Evolutionary conservation across 2,113 vertebrate species (phyloP), one percentile per base, ranked within the genome.

Genomic region (Entelurus aequoreus): DNA sequence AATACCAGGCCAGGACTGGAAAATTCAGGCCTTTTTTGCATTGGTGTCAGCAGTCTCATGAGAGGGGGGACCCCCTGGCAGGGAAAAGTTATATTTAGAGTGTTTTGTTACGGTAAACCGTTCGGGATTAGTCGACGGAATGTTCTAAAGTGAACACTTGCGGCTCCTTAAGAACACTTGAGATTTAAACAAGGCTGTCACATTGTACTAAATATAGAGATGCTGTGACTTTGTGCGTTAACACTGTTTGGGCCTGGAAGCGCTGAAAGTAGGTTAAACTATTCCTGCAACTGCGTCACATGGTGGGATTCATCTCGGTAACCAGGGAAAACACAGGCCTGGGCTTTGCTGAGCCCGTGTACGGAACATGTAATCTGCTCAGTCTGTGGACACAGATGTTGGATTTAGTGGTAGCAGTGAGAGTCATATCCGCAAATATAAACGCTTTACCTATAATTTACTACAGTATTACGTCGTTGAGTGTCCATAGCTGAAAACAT

Each of bases 11-110:
- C 72, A 62, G 65, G 62, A 54, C 75, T 78, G 68, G 83, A 87
- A 85, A 83, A 79, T 87, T 75, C 76, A 81, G 64, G 72, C 68
- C 61, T 62, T 42, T 5, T 76, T 81, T 74, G 64, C 77, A 72
- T 67, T 62, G 37, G 51, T 84, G 85, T 88, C 84, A 88, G 84
- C 86, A 86, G 56, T 86, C 67, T 63, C 69, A 64, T 79, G 71
- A 65, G 63, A 68, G 68, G 68, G 65, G 66, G 65, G 66, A 67
- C 71, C 67, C 37, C 55, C 72, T 69, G 60, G 57, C 73, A 75
- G 47, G 10, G 8, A 37, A 52, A 54, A 4, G 73, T 78, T 85
- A 80, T 74, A 77, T 86, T 84, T 82, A 78, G 69, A 57, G 6
- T 56, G 54, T 69, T 64, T 47, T 71, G 48, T 73, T 59, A 68